Conservation (phyloP, 1,140 invertebrate genomes). For the Aphis gossypii region DNA sequence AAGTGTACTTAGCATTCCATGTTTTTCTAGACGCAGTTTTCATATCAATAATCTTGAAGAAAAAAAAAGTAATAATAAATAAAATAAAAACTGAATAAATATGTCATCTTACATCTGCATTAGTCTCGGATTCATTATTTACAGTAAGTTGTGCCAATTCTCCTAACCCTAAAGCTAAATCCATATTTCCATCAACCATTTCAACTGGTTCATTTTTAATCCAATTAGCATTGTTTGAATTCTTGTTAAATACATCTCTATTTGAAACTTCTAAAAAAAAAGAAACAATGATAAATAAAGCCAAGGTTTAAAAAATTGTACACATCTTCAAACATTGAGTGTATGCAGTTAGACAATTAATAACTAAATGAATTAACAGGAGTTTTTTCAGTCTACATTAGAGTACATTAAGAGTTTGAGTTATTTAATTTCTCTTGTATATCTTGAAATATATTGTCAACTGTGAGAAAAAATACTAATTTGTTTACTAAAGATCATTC, state of each 20-base stretch:
- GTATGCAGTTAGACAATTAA: neutral
- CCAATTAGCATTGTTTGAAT: slow-evolving; percentile 58
- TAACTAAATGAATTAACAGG: neutral
- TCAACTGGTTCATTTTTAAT: slow-evolving; percentile 62
- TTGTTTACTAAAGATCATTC: neutral
- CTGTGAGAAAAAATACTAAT: neutral
- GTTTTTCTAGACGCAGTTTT: slow-evolving; percentile 96
- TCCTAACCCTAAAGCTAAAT: slow-evolving; percentile 86
- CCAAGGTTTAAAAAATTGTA: neutral
- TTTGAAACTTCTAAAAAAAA: slow-evolving; percentile 31
- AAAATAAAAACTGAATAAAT: neutral
- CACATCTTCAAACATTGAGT: neutral
- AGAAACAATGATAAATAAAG: neutral
- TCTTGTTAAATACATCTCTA: slow-evolving; percentile 45
- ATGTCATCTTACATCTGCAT: slow-evolving; percentile 73
- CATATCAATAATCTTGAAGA: slow-evolving; percentile 75
- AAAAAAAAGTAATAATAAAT: slow-evolving; percentile 58
- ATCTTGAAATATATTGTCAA: neutral
- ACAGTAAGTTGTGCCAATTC: slow-evolving; percentile 96
- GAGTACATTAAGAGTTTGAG: neutral
- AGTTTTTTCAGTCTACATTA: neutral
- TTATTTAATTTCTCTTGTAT: neutral
- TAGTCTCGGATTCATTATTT: slow-evolving; percentile 92
- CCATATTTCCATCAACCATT: slow-evolving; percentile 73
- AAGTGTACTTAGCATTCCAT: slow-evolving; percentile 97